These are phyloP conservation scores for Thryonomys swinderianus DNA, from an alignment of 2,113 vertebrate species.

Conservation along the genomic window DNA sequence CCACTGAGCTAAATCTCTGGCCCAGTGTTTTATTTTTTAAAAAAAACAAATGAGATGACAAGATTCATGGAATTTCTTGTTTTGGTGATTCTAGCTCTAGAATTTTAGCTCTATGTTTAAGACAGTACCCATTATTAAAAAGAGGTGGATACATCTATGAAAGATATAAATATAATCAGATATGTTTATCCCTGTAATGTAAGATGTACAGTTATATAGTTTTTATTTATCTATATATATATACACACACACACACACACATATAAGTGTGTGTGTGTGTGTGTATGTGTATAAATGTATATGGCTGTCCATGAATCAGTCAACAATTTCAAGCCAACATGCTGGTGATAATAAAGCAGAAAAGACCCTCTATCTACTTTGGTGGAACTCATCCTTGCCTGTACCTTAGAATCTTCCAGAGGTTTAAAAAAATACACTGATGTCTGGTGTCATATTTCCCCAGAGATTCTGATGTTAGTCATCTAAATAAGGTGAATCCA, in stretches of 20 bases:
- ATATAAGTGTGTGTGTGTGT: too few relatives aligned
- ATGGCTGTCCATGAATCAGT: not conserved
- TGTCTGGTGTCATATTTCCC: not conserved
- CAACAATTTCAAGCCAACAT: not conserved
- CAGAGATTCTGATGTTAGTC: not conserved
- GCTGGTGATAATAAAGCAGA: not conserved
- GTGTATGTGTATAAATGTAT: not conserved
- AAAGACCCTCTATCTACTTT: conserved; percentile 5
- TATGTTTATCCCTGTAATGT: not conserved
- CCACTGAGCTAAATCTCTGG: too few relatives aligned
- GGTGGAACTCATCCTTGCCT: not conserved
- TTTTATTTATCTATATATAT: too few relatives aligned
- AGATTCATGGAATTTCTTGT: not conserved
- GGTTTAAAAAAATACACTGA: not conserved
- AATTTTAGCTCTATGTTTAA: not conserved
- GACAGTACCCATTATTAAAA: not conserved
- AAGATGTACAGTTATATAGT: not conserved
- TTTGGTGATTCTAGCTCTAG: not conserved
- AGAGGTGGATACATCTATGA: not conserved
- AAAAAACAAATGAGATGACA: not conserved
- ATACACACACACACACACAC: too few relatives aligned
- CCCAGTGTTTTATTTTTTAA: too few relatives aligned
- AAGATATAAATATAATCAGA: not conserved
- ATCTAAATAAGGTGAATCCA: not conserved
- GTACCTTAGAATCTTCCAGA: not conserved